Evolutionary conservation across 1,140 invertebrate genomes (phyloP), one percentile per base, ranked within the genome.

Genomic region (Latrodectus geometricus): DNA sequence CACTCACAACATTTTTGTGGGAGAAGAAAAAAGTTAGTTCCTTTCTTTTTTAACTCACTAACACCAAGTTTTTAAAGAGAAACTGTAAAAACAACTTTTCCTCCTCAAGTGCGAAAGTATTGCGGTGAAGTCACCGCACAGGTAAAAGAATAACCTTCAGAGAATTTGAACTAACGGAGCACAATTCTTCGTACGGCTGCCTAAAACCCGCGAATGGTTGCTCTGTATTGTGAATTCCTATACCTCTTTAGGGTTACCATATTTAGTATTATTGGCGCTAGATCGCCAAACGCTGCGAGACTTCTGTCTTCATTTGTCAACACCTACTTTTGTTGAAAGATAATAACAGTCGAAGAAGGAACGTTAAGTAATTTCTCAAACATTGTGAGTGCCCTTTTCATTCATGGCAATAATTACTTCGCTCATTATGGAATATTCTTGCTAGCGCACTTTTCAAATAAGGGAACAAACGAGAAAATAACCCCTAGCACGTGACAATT

Each of bases 151-250:
- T 61, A 61, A 61, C 54, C 54, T 61, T 61, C 11, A 61, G 17
- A 61, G 8, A 17, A 61, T 61, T 61, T 61, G 54, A 61, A 4
- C 54, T 61, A 17, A 17, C 54, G 54, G 54, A 61, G 17, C 54
- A 61, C 54, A 14, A 61, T 61, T 61, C 54, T 61, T 61, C 61
- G 49, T 35, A 79, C 61, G 17, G 9, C 77, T 76, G 11, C 35
- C 77, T 68, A n/a, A n/a, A 35, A 48, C 49, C 65, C 77, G 77
- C 65, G 56, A 61, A 49, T 35, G 12, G 77, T 68, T 79, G 56
- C 65, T 50, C 61, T 66, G 77, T 79, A 79, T 79, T 79, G 56
- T 5, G 77, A 79, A 68, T 79, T 66, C 77, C 77, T 56, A 66
- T 79, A 61, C 77, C 56, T 17, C 49, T 79, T 15, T 20, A 68